phyloP scores from a whole-genome alignment of 1,140 invertebrate genomes.

The Idris sp. region DNA sequence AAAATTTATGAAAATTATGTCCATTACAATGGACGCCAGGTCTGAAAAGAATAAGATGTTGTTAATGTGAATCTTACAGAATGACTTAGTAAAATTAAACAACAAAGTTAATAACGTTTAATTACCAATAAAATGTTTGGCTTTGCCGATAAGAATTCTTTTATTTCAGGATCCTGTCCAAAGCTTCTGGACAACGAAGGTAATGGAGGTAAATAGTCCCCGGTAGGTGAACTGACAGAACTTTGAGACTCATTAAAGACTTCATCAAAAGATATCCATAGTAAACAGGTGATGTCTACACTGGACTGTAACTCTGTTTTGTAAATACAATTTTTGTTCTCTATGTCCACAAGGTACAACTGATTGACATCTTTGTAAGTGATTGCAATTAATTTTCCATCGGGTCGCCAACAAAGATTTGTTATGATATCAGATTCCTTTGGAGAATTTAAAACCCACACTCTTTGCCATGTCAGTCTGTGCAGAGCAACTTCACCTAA shows the following conservation, averaged over 20 bases:
- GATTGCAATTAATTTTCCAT: conserved; percentile 92
- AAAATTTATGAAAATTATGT: no score
- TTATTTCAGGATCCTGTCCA: conserved; percentile 73
- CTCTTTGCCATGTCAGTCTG: conserved; percentile 94
- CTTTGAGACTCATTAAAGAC: conserved; percentile 22
- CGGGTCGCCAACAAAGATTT: conserved; percentile 93
- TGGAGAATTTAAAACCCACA: conserved; percentile 88
- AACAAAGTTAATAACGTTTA: conserved; percentile 43
- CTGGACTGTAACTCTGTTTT: conserved; percentile 81
- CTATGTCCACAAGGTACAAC: conserved; percentile 89
- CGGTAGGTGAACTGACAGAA: conserved; percentile 66
- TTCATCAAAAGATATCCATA: conserved; percentile 78
- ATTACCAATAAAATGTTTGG: conserved; percentile 74
- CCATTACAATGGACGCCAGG: no score
- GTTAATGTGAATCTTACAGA: no score
- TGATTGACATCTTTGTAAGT: conserved; percentile 73
- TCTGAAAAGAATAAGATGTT: no score
- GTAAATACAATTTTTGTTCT: conserved; percentile 90
- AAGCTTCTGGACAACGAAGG: conserved; percentile 81
- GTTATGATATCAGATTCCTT: conserved; percentile 84
- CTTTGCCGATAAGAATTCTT: conserved; percentile 71
- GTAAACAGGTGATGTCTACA: conserved; percentile 79
- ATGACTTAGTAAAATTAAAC: no score
- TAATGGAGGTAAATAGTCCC: conserved; percentile 79
- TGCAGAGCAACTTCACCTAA: conserved; percentile 92